A percentile compares a stretch with the other conserved stretches of the same genome.
Evolutionary conservation across 1,140 invertebrate genomes (phyloP).

Genomic region (Steinernema khuongi): DNA sequence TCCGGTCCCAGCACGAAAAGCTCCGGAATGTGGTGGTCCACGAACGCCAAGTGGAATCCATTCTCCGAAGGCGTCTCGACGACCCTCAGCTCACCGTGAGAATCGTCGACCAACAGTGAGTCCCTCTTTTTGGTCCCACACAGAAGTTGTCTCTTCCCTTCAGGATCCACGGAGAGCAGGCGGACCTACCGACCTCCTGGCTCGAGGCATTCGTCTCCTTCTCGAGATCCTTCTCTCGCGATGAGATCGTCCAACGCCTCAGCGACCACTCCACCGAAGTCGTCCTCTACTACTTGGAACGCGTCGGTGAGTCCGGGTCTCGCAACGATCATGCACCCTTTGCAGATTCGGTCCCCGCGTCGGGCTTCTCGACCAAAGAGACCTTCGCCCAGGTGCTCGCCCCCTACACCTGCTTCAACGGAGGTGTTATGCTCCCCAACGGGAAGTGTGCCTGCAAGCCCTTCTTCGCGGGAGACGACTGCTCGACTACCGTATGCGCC

Average conservation of each 20-base stretch:
- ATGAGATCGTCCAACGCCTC: neutral
- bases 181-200: neutral
- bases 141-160: neutral
- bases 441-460: neutral
- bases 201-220: neutral
- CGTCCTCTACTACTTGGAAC: neutral
- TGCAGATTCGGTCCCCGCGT: too few relatives aligned
- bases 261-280: neutral
- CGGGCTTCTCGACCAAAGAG: too few relatives aligned
- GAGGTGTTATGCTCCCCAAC: constrained; percentile 22
- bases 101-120: neutral
- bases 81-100: neutral
- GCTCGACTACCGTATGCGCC: constrained; percentile 1
- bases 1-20: neutral
- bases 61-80: neutral
- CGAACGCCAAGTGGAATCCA: neutral
- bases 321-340: too few relatives aligned
- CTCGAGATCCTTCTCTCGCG: neutral
- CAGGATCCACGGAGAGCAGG: neutral
- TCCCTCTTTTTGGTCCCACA: neutral
- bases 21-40: neutral
- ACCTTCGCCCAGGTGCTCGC: neutral
- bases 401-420: neutral
- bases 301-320: too few relatives aligned
- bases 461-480: constrained; percentile 16